Evolutionary conservation across 2,113 vertebrate species (phyloP).

Genomic region (Pygoscelis adeliae): DNA sequence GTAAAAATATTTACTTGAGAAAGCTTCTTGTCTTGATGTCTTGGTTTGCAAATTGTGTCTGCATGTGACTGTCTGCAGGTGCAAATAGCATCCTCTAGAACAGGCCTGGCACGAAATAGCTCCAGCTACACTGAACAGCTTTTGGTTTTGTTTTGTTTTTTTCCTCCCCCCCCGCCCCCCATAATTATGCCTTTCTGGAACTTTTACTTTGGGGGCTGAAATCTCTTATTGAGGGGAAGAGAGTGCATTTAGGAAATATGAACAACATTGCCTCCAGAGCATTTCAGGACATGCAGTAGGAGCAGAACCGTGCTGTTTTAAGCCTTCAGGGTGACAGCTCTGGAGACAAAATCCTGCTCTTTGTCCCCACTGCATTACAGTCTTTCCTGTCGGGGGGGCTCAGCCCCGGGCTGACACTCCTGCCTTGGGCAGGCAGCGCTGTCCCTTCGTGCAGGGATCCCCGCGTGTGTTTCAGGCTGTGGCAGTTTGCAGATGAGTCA

Average conservation of each 20-base stretch:
- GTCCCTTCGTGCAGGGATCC: neutral
- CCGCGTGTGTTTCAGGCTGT: neutral
- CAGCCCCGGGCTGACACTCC: neutral
- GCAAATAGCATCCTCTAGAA: neutral
- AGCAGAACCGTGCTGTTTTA: neutral
- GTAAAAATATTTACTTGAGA: neutral
- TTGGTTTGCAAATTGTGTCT: neutral
- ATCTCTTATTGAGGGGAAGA: neutral
- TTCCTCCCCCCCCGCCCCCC: no score
- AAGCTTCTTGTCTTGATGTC: neutral
- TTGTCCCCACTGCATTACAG: neutral
- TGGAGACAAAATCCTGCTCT: neutral
- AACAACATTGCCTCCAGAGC: neutral
- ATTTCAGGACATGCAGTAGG: neutral
- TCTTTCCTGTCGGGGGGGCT: accelerated
- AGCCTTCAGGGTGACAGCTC: neutral
- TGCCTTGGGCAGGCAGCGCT: neutral
- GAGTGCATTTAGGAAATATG: neutral
- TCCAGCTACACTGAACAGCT: neutral
- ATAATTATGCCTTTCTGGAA: neutral
- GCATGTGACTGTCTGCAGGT: neutral
- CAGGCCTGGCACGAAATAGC: neutral
- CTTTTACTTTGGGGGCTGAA: neutral
- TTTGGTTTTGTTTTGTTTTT: accelerated
- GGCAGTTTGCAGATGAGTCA: no score